These are phyloP conservation scores for Macquaria ambigua DNA, from an alignment of 2,113 vertebrate species.

Conservation along the genomic window DNA sequence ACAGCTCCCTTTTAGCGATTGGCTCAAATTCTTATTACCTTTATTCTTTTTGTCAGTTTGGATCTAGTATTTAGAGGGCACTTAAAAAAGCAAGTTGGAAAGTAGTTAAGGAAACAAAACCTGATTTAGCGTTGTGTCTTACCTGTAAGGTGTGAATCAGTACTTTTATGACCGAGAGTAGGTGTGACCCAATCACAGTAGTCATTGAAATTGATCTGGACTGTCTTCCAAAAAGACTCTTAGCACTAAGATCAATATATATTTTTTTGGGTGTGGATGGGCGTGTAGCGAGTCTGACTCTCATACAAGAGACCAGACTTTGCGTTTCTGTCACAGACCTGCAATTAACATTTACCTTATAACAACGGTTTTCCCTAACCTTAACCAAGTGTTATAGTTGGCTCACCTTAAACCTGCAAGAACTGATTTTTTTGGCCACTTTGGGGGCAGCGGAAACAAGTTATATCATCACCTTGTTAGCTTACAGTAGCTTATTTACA, in stretches of 20 bases:
- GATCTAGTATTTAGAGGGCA: neutral
- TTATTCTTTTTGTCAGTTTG: neutral
- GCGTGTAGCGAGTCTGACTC: neutral
- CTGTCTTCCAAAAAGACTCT: conserved; percentile 26
- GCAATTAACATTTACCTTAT: neutral
- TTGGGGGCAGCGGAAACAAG: no score
- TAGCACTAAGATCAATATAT: conserved; percentile 33
- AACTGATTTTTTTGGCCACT: no score
- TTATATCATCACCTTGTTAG: no score
- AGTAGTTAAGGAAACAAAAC: conserved; percentile 3
- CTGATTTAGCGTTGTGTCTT: neutral
- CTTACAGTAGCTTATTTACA: no score
- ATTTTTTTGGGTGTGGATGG: neutral
- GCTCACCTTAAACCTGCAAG: neutral
- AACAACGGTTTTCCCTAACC: neutral
- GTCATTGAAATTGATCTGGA: conserved; percentile 55
- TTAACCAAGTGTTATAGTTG: neutral
- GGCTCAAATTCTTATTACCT: neutral
- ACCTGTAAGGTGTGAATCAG: conserved; percentile 9
- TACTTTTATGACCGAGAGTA: conserved; percentile 24
- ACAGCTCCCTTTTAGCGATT: neutral
- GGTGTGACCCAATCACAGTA: conserved; percentile 20
- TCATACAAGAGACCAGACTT: neutral
- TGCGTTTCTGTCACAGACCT: no score
- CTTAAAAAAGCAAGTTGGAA: neutral